These are phyloP conservation scores for Homalodisca vitripennis DNA, from an alignment of 1,140 invertebrate genomes.

Conservation along the genomic window DNA sequence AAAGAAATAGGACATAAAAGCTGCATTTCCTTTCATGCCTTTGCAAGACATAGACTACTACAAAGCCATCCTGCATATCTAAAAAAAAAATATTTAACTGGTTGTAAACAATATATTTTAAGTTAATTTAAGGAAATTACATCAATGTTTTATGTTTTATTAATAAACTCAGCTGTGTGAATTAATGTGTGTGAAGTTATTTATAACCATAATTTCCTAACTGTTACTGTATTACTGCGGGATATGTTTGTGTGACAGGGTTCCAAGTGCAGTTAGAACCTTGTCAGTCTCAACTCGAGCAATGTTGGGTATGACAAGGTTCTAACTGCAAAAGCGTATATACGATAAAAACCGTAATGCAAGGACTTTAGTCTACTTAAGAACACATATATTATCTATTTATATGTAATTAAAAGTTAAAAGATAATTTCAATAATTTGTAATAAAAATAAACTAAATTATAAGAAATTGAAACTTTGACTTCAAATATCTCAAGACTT, in stretches of 20 bases:
- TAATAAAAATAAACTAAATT: neutral
- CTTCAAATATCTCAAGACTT: neutral
- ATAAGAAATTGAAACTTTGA: neutral
- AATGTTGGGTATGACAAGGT: constrained; percentile 12
- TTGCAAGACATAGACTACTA: constrained; percentile 22
- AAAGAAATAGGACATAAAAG: constrained; percentile 21
- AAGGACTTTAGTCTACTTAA: neutral
- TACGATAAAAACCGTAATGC: neutral
- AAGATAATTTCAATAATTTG: neutral
- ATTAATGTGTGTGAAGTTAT: neutral
- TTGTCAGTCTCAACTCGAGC: constrained; percentile 15
- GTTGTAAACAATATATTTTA: neutral
- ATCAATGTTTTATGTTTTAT: neutral
- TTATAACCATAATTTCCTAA: constrained; percentile 14
- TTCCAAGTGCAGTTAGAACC: constrained; percentile 30
- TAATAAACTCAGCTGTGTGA: neutral
- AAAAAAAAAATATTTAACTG: neutral
- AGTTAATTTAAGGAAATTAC: neutral
- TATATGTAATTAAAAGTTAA: neutral
- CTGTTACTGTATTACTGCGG: neutral
- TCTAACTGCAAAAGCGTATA: constrained; percentile 7
- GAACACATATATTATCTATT: neutral
- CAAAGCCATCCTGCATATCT: constrained; percentile 18
- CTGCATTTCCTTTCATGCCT: constrained; percentile 9
- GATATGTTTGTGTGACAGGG: constrained; percentile 12